These are phyloP conservation scores for Nemapogon koenigi DNA, from an alignment of 2,888 invertebrate genomes.

Conservation along the genomic window DNA sequence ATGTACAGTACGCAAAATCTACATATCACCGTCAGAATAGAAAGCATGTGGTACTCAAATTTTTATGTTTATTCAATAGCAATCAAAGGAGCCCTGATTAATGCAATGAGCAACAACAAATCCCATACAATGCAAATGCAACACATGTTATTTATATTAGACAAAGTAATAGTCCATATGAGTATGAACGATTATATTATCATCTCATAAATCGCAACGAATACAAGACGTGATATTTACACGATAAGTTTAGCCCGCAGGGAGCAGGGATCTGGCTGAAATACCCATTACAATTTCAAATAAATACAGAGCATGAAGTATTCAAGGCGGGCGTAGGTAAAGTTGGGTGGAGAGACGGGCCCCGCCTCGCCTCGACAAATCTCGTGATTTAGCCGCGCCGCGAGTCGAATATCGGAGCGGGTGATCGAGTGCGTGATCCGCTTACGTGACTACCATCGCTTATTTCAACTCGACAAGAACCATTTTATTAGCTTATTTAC, in stretches of 20 bases:
- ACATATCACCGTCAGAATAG: too few relatives aligned
- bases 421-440: slow-evolving; percentile 51
- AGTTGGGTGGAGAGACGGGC: slow-evolving; percentile 47
- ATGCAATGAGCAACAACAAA: too few relatives aligned
- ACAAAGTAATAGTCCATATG: too few relatives aligned
- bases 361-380: slow-evolving; percentile 57
- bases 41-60: too few relatives aligned
- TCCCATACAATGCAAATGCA: too few relatives aligned
- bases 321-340: slow-evolving; percentile 57
- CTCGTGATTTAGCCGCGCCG: slow-evolving; percentile 61
- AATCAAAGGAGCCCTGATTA: too few relatives aligned
- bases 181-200: too few relatives aligned
- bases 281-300: slow-evolving; percentile 57
- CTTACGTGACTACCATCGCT: slow-evolving; percentile 26
- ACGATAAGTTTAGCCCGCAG: slow-evolving; percentile 31
- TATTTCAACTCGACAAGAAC: slow-evolving; percentile 3
- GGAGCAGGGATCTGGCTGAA: slow-evolving; percentile 53
- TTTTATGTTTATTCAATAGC: too few relatives aligned
- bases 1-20: too few relatives aligned
- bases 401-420: slow-evolving; percentile 51
- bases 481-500: too few relatives aligned
- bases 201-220: slow-evolving; percentile 44
- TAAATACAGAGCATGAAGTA: slow-evolving; percentile 62
- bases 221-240: slow-evolving; percentile 53
- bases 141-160: too few relatives aligned